phyloP scores from a whole-genome alignment of 2,113 vertebrate species.

The Chaetops frenatus region DNA sequence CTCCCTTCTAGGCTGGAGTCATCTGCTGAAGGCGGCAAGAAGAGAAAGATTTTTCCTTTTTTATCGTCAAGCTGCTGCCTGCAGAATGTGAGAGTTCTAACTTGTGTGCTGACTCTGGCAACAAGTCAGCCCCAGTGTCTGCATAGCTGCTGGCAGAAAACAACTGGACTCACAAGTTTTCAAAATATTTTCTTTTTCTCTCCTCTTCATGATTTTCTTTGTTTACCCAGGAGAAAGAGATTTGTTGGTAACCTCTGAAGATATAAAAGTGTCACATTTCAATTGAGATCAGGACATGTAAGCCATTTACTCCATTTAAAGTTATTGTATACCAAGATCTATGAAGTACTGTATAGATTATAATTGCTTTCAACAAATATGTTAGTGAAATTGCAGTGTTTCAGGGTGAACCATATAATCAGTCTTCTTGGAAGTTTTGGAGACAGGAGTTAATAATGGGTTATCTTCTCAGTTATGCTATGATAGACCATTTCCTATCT shows the following conservation, averaged over 20 bases:
- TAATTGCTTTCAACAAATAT: slow-evolving; percentile 52
- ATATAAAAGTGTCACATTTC: slow-evolving; percentile 32
- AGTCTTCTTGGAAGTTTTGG: slow-evolving; percentile 57
- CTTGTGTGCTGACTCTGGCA: slow-evolving; percentile 51
- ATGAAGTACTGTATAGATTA: slow-evolving; percentile 27
- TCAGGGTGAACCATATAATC: slow-evolving; percentile 55
- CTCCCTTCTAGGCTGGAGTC: not conserved
- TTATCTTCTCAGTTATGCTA: slow-evolving; percentile 45
- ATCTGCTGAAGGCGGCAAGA: slow-evolving; percentile 16
- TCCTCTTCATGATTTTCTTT: slow-evolving; percentile 16
- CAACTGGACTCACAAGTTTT: not conserved
- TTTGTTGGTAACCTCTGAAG: slow-evolving; percentile 39
- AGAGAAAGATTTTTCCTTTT: not conserved
- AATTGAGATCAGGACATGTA: not conserved
- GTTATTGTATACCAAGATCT: slow-evolving; percentile 28
- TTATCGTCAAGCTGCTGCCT: not conserved
- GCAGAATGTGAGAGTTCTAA: not conserved
- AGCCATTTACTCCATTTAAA: slow-evolving; percentile 16
- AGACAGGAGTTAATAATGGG: slow-evolving; percentile 61
- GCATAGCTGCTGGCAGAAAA: slow-evolving; percentile 19
- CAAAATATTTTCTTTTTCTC: slow-evolving; percentile 50
- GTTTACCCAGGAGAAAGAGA: slow-evolving; percentile 26
- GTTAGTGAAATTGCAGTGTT: slow-evolving; percentile 61
- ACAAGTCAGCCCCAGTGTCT: slow-evolving; percentile 7
- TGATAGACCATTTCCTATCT: slow-evolving; percentile 58